Conservation (phyloP, 1,140 invertebrate species). For the Neodiprion virginianus region DNA sequence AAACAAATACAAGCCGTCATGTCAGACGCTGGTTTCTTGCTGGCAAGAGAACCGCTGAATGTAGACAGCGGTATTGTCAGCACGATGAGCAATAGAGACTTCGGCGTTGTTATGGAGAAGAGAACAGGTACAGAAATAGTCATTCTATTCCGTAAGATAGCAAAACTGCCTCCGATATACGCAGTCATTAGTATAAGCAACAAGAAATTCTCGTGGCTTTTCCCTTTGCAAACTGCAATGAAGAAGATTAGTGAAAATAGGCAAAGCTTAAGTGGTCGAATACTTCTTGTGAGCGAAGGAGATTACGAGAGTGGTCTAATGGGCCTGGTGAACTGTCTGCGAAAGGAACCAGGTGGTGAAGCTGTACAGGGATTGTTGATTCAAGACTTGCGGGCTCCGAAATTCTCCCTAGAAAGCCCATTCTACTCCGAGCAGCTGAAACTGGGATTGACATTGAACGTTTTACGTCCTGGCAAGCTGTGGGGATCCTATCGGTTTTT, state of each 20-base stretch:
- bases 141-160: conserved; percentile 47
- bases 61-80: conserved; percentile 28
- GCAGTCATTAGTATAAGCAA: conserved; percentile 47
- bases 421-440: conserved; percentile 72
- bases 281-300: conserved; percentile 27
- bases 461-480: conserved; percentile 67
- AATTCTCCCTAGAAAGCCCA: conserved; percentile 68
- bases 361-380: conserved; percentile 69
- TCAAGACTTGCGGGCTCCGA: conserved; percentile 69
- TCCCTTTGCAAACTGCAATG: conserved; percentile 64
- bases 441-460: conserved; percentile 83
- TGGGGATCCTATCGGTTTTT: conserved; percentile 85
- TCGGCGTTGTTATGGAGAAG: conserved; percentile 49
- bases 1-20: conserved; percentile 43
- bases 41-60: conserved; percentile 54
- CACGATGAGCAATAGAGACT: conserved; percentile 31
- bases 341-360: conserved; percentile 73
- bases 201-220: conserved; percentile 62
- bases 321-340: conserved; percentile 81
- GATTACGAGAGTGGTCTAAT: conserved; percentile 78
- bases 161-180: conserved; percentile 37
- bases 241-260: conserved; percentile 56
- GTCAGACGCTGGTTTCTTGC: conserved; percentile 58
- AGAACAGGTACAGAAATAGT: conserved; percentile 38
- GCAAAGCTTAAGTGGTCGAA: background rate